A percentile compares a stretch with the other conserved stretches of the same genome.
Evolutionary conservation across 2,888 invertebrate species (phyloP).

Genomic region (Leptopilina syphax): DNA sequence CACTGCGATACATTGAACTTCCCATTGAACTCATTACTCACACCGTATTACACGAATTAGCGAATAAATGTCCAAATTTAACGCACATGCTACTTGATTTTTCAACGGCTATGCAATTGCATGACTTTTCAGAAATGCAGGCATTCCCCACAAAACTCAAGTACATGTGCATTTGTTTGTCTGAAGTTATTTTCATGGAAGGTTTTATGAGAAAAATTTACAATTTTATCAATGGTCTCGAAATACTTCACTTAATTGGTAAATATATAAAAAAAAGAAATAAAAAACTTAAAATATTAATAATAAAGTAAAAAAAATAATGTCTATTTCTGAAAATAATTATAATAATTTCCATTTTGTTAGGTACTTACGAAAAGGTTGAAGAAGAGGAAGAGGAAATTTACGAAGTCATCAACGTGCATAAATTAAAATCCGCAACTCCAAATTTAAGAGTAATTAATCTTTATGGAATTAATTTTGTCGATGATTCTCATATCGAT

Average conservation of each 20-base stretch:
- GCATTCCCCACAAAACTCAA: conserved; percentile 98
- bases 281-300: too few relatives aligned
- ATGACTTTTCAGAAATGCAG: conserved; percentile 99
- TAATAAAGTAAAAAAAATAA: too few relatives aligned
- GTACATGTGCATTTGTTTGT: conserved; percentile 97
- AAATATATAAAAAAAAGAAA: conserved; percentile 46
- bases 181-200: conserved; percentile 99
- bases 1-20: conserved; percentile 93
- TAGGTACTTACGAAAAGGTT: conserved; percentile 97
- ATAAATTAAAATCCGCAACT: conserved; percentile 98
- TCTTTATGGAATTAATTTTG: conserved; percentile 98
- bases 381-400: conserved; percentile 99
- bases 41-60: conserved; percentile 96
- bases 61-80: conserved; percentile 96
- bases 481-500: conserved; percentile 99
- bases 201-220: conserved; percentile 99
- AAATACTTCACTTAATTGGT: conserved; percentile 98
- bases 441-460: conserved; percentile 98
- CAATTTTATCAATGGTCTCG: conserved; percentile 98
- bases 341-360: conserved; percentile 42
- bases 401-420: conserved; percentile 99
- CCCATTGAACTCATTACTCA: conserved; percentile 98
- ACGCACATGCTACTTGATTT: conserved; percentile 98
- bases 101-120: conserved; percentile 99
- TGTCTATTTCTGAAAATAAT: background rate